Evolutionary conservation across 2,888 invertebrate species (phyloP), one percentile per base, ranked within the genome.

Genomic region (Salpingus planirostris): DNA sequence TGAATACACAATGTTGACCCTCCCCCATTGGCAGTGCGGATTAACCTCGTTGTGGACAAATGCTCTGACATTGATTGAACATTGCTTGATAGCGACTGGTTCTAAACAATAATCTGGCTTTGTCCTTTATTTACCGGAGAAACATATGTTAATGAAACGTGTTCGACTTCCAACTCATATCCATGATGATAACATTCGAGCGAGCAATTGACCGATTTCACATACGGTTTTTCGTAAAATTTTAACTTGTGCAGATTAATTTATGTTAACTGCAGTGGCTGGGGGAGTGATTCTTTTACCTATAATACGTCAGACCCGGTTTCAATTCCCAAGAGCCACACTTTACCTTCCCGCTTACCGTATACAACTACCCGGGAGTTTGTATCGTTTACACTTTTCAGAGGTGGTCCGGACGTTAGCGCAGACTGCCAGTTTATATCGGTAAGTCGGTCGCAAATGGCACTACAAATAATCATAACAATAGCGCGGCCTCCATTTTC

Each of bases 1-100:
- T 62, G 62, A 60, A 62, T 62, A 60, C 62, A 60, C 58, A 60
- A 62, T 60, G 58, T 49, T 54, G 50, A 48, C 54, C 54, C 53
- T 47, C 36, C 47, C 44, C 5, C 40, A 15, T 31, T 25, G 31
- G 24, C 31, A 8, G 34, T 28, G 26, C 22, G 35, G 39, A 36
- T 39, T 33, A 38, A 31, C 37, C 40, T 33, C 33, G 22, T 31
- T 33, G 27, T 42, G 38, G 37, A 42, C 46, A 42, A 42, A 42
- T 38, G 40, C 36, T 38, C 28, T 36, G 44, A 46, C 45, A 41
- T 46, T 47, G 47, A 47, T 46, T 44, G 47, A 47, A 43, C 42
- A 44, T 40, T 38, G 40, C 44, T 41, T 42, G 45, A 47, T 45
- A 42, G 35, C 43, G 34, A 26, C 40, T 42, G 32, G 36, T 43